Base-by-base conservation (phyloP, 1,140 invertebrate genomes). In the Megathymus violae region DNA sequence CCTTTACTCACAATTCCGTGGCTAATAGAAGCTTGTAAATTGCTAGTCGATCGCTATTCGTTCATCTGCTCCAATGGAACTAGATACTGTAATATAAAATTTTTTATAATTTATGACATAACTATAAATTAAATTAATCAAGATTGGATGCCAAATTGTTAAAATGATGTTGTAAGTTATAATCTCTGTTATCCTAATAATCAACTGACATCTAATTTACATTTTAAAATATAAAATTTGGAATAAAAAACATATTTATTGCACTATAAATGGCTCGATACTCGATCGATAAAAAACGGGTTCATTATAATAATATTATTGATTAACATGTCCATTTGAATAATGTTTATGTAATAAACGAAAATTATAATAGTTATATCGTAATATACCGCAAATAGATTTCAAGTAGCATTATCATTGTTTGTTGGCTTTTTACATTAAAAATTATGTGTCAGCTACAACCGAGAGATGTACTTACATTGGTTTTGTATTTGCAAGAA, bases 71-170 rank as follows among this genome's bases (percentile, higher is more conserved):
- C 4, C 52, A 14, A 25, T 31, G 13, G 46, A 58, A 44, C 41
- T 44, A 34, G 1, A 1, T 11, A 5, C 46, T 48, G 13, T 13
- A 10, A 25, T 56, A 34, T 31, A 46, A n/a, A n/a, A n/a, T n/a
- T 46, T 34, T 46, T 58, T 58, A 58, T 46, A 58, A 58, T 10
- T 58, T 16, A 46, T 58, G 54, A 58, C 41, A 59, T 27, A 59
- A 59, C 31, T 25, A 46, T 46, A 59, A 59, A 59, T 59, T 59
- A 36, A 46, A 59, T 46, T 59, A 46, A 27, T 27, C 43, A 59
- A 59, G 41, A 19, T 27, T 46, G 6, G 22, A 14, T 25, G 54
- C 54, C 41, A n/a, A 59, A 59, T 59, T 36, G 41, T 41, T 59
- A 43, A 59, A 59, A 59, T 59, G 46, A 46, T 46, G 40, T 46